Evolutionary conservation across 2,888 invertebrate species (phyloP), one percentile per base, ranked within the genome.

Genomic region (Cryptus armator): DNA sequence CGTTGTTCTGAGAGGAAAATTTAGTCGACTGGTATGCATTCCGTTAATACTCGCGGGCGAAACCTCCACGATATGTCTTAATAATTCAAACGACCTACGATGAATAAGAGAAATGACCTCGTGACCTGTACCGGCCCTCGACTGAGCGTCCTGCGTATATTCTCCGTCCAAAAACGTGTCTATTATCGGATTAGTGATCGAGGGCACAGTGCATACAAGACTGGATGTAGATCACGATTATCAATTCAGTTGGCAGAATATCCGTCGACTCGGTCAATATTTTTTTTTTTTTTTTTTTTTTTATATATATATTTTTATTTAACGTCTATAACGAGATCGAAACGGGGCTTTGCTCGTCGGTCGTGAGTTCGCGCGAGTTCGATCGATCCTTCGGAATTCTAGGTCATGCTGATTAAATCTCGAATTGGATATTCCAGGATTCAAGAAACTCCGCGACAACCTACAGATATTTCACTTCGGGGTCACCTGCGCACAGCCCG

Each of bases 151-250:
- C 56, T 24, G 56, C 19, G 44, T 66, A 56, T 9, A 64, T 53
- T 12, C 43, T 16, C 29, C 56, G 37, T 56, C 59, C 51, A 66
- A 80, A 84, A 80, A 10, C 5, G 64, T 67, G 66, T 16, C 81
- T 43, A 53, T 67, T 53, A 67, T 84, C 74, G 81, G 56, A 70
- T 76, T 46, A 79, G 71, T 74, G 51, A 62, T 62, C 44, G 68
- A 9, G n/a, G 37, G 24, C 43, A 56, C 56, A 12, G 56, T 19
- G 24, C 56, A 14, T 10, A 6, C 16, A n/a, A 46, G 62, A 43
- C 44, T 48, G 37, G 7, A 74, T 37, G 16, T 48, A n/a, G 12
- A 46, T 66, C 32, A 19, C 46, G 44, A 44, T 71, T 37, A 43
- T 46, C 48, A 24, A 44, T 19, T 53, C n/a, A 16, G 24, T 19